Base-by-base conservation (phyloP, 2,888 invertebrate species). In the Troides oblongomaculatus region DNA sequence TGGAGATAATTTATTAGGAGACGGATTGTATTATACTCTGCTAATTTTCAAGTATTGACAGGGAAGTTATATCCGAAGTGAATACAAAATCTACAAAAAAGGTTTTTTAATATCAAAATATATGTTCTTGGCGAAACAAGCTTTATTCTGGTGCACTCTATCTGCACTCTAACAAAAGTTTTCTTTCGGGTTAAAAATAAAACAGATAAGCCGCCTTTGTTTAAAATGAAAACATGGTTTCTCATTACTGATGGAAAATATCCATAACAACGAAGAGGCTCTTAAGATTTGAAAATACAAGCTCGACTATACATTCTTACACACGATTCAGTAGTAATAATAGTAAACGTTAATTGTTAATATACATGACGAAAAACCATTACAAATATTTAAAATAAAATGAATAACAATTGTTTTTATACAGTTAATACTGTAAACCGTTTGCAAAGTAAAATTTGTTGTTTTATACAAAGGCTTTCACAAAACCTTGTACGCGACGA, bases 181-280 rank as follows among this genome's bases (percentile, higher is more conserved):
- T 65, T 65, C 58, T 36, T 65, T 59, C 58, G 58, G 65, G 65
- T 65, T 23, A 65, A 65, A 65, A 65, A 65, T 65, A 65, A 25
- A 65, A 39, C 64, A 25, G 10, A 23, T 23, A n/a, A 64, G 57
- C 14, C 21, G 46, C 25, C 59, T 59, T 65, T 58, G 58, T 65
- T 65, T 43, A 58, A 65, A 64, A 57, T 64, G 23, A 25, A 65
- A 65, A 59, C 58, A 65, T 58, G 23, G 57, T 23, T 58, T 23
- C 23, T 25, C 23, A 10, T 58, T 23, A n/a, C 57, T 23, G 57
- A 12, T 23, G 23, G 25, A 3, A 58, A 58, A 14, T n/a, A 10
- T 12, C 53, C 12, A 46, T 12, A 46, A 53, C n/a, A n/a, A 53
- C 53, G 18, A 53, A 53, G n/a, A n/a, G 53, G 18, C 7, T n/a